Evolutionary conservation across 2,113 vertebrate species (phyloP).

Genomic region (Scalopus aquaticus): DNA sequence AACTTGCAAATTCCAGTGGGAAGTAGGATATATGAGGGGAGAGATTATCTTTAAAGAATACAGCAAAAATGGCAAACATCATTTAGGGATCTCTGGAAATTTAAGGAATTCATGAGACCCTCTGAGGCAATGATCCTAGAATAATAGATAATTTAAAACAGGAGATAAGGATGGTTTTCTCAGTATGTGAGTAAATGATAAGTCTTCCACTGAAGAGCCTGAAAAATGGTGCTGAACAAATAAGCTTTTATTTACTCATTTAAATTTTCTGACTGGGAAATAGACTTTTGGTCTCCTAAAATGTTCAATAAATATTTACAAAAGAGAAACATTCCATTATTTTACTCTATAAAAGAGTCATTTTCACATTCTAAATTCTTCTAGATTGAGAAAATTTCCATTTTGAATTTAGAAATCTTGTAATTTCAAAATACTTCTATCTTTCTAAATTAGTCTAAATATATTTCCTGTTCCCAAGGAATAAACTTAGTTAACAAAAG

Average conservation of each 20-base stretch:
- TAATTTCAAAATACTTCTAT: background rate
- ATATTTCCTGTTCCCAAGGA: background rate
- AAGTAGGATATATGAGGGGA: background rate
- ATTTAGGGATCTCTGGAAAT: background rate
- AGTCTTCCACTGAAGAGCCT: background rate
- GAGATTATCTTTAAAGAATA: background rate
- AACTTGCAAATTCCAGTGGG: background rate
- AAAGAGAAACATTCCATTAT: background rate
- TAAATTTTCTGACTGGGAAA: background rate
- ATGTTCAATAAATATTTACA: background rate
- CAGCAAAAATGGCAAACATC: background rate
- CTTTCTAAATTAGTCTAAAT: background rate
- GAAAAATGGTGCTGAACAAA: background rate
- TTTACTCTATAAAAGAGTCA: background rate
- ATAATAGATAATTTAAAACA: background rate
- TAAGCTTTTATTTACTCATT: background rate
- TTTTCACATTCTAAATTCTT: background rate
- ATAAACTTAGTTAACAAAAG: background rate
- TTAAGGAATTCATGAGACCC: background rate
- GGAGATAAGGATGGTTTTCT: background rate
- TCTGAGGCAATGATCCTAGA: background rate
- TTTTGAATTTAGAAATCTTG: too few species aligned
- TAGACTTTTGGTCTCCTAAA: background rate
- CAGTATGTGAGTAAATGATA: background rate
- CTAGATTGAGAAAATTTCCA: too few species aligned